Evolutionary conservation across 1,140 invertebrate genomes (phyloP).

Genomic region (Palaemon carinicauda): DNA sequence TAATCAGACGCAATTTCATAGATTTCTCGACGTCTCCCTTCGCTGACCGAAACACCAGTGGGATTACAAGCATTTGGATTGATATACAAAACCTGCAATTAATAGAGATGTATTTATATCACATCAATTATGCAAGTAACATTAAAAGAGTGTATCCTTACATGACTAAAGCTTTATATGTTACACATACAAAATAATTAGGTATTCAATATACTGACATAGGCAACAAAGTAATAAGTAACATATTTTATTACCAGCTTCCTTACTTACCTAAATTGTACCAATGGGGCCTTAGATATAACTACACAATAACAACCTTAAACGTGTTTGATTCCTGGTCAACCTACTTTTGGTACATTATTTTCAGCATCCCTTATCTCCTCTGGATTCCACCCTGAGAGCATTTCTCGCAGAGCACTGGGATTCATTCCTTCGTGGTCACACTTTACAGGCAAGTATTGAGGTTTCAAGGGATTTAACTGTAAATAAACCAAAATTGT

Average conservation of each 20-base stretch:
- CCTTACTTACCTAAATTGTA: no score
- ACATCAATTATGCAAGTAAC: neutral
- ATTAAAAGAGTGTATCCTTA: neutral
- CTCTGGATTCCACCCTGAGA: constrained; percentile 63
- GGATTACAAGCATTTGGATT: constrained; percentile 77
- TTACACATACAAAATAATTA: no score
- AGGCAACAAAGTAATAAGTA: no score
- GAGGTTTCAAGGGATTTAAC: constrained; percentile 63
- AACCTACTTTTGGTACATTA: constrained; percentile 63
- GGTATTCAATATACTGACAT: no score
- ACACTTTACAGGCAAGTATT: constrained; percentile 62
- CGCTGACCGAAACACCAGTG: constrained; percentile 73
- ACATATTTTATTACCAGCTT: no score
- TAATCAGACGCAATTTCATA: constrained; percentile 79
- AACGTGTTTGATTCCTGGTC: neutral
- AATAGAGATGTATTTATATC: neutral
- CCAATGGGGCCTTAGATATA: neutral
- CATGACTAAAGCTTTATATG: no score
- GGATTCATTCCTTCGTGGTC: constrained; percentile 65
- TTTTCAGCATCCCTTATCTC: constrained; percentile 60
- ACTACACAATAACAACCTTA: neutral
- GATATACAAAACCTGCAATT: constrained; percentile 37
- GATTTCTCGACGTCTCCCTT: constrained; percentile 75
- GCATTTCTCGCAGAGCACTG: constrained; percentile 59
- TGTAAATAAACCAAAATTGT: constrained; percentile 34